phyloP scores from a whole-genome alignment of 2,888 invertebrate genomes.

The Sinelater perroti region DNA sequence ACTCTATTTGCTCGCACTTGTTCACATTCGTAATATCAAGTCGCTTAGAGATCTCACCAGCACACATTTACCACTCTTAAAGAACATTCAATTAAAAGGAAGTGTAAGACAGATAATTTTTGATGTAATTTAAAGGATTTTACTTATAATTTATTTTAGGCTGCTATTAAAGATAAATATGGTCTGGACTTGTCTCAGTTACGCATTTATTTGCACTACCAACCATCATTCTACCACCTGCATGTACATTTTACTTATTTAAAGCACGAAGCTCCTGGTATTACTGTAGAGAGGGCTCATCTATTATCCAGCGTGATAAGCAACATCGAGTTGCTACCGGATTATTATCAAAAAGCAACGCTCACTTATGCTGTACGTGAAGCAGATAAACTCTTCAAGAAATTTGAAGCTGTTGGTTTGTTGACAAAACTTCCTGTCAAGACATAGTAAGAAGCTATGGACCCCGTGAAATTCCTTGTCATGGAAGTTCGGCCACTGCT shows the following conservation, averaged over 20 bases:
- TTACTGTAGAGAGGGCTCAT: slow-evolving; percentile 86
- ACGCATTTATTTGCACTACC: slow-evolving; percentile 91
- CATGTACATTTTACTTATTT: slow-evolving; percentile 92
- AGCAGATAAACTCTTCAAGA: slow-evolving; percentile 75
- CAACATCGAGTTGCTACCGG: slow-evolving; percentile 82
- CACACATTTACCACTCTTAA: slow-evolving; percentile 81
- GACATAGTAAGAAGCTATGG: slow-evolving; percentile 26
- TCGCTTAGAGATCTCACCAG: slow-evolving; percentile 85
- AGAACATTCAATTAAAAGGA: slow-evolving; percentile 80
- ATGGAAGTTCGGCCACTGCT: slow-evolving; percentile 69
- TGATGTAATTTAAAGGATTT: slow-evolving; percentile 2
- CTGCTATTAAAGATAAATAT: slow-evolving; percentile 81
- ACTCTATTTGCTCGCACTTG: slow-evolving; percentile 86
- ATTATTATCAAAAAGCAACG: slow-evolving; percentile 86
- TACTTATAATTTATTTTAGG: slow-evolving; percentile 67
- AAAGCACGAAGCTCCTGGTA: slow-evolving; percentile 82
- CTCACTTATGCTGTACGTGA: slow-evolving; percentile 83
- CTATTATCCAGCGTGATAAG: slow-evolving; percentile 87
- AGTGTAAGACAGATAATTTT: slow-evolving; percentile 61
- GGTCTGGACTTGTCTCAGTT: slow-evolving; percentile 74
- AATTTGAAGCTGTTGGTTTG: slow-evolving; percentile 68
- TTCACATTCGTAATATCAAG: slow-evolving; percentile 76
- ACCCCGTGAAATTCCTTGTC: slow-evolving; percentile 63
- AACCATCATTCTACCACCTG: slow-evolving; percentile 96
- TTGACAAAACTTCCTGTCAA: slow-evolving; percentile 55